Base-by-base conservation (phyloP, 2,113 vertebrate species). In the Rhabdomys dilectus region DNA sequence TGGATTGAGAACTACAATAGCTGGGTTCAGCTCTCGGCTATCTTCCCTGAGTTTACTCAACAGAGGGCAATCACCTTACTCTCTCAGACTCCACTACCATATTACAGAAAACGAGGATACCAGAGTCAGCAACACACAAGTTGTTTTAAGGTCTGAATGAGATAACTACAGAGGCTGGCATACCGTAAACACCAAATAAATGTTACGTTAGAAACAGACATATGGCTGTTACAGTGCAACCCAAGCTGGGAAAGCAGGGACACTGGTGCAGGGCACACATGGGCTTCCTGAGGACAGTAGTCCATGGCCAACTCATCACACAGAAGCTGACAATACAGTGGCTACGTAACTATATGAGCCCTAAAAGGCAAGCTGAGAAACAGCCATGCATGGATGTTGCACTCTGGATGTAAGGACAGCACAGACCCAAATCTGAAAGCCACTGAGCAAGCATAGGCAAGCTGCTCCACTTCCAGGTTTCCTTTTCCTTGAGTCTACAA, bases 121-220 rank as follows among this genome's bases (percentile, higher is more conserved):
- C 51, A 31, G 51, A 77, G 62, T 85, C n/a, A 56, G 24, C 72
- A 48, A 31, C 34, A 60, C 17, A 64, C 8, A 85, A 78, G 19
- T 22, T 80, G n/a, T n/a, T 80, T 64, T 58, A 91, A 87, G 51
- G 39, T 39, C 90, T 81, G 81, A 81, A 45, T 34, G 10, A 95
- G 42, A 75, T 21, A 21, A 29, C 36, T 19, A 68, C 2, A 85
- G 70, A 84, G 45, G 7, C 24, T 85, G 11, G 45, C 21, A 53
- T 36, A 86, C 48, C 29, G 53, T 53, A 92, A 88, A 96, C 51
- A 88, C 16, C 22, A 75, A 62, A 15, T n/a, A 82, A 87, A 84
- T 15, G 17, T 72, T 53, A 53, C 36, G 21, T 75, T 17, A 70
- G 62, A 92, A 70, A 42, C 26, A 53, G 48, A 62, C 13, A 62